Base-by-base conservation (phyloP, 2,797 vertebrate species). In the Aquila chrysaetos region DNA sequence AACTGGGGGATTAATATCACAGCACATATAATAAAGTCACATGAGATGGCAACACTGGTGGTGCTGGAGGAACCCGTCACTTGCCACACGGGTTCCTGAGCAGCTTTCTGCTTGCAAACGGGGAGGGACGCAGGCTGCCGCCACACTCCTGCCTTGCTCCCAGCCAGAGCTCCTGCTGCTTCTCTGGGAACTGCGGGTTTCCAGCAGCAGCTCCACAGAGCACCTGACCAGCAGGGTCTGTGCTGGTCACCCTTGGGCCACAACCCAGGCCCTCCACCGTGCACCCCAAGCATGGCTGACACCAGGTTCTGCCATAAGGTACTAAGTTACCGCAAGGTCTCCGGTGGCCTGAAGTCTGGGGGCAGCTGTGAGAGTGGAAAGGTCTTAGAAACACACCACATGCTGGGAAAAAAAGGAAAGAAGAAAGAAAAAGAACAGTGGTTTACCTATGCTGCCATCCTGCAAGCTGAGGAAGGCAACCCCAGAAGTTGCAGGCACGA, bases 41-140 rank as follows among this genome's bases (percentile, higher is more conserved):
- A 54, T 2, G 2, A 83, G 86, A 75, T 31, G 30, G 57, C 75
- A 72, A 44, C 48, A 74, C 85, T 31, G 28, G 83, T 73, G 83
- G 39, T 85, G 72, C 88, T 37, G 86, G 93, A 92, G 46, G 82
- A 91, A 91, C 94, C 89, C 81, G 93, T 53, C 90, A n/a, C 65
- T 76, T 81, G 76, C 67, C 54, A 48, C 61, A 83, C 25, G 0
- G 73, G 85, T 68, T 89, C 60, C 87, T 48, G 31, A 85, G 78
- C 75, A 61, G 61, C 86, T 85, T 80, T 88, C 80, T 79, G 53
- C 59, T 72, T 15, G 1, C n/a, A 9, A 9, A 4, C 0, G 2
- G 23, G 61, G 63, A 70, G 60, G 64, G 37, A 83, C 1, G 1
- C 20, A 8, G 39, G 22, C 46, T 49, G 41, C 43, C 10, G 19